Evolutionary conservation across 2,797 vertebrate genomes (phyloP), one percentile per base, ranked within the genome.

Genomic region (Etheostoma perlongum): DNA sequence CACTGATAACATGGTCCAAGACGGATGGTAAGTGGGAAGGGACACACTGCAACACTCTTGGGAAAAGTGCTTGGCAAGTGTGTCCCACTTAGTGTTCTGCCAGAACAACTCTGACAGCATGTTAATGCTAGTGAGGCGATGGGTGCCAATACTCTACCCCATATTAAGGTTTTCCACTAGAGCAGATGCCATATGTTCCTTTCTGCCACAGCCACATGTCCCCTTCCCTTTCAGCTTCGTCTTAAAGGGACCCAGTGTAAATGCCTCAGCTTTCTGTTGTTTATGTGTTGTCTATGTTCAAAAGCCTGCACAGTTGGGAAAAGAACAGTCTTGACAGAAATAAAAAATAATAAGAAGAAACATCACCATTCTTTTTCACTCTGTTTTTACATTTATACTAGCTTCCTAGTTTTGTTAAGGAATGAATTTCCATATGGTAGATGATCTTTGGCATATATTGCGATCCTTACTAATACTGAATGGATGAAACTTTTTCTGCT

Each of bases 121-220:
- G 89, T 83, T 89, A 86, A 88, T 83, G 84, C 80, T 81, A 79
- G 77, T 53, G 81, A 83, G 87, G 81, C 46, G 46, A 79, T 2
- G 82, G 80, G 72, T 90, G 89, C 90, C 92, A 90, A 81, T 82
- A 72, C 70, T 82, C 73, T 71, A 78, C 59, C 61, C 85, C 51
- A 23, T 88, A 88, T 92, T 78, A 88, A 84, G 83, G 78, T 86
- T 90, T 90, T 90, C 83, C 82, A 83, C 85, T 60, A 74, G 82
- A 91, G 90, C 84, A 91, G 83, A 90, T 84, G 85, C 89, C 89
- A 89, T 89, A 90, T 92, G 91, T 86, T 91, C 64, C 53, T 85
- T 60, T 85, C 77, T 88, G 61, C 82, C 74, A 61, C 87, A 71
- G 76, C 86, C 89, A 87, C 84, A 90, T 86, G 82, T 88, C 84